phyloP scores from a whole-genome alignment of 2,113 vertebrate genomes.

The Nycticebus coucang region DNA sequence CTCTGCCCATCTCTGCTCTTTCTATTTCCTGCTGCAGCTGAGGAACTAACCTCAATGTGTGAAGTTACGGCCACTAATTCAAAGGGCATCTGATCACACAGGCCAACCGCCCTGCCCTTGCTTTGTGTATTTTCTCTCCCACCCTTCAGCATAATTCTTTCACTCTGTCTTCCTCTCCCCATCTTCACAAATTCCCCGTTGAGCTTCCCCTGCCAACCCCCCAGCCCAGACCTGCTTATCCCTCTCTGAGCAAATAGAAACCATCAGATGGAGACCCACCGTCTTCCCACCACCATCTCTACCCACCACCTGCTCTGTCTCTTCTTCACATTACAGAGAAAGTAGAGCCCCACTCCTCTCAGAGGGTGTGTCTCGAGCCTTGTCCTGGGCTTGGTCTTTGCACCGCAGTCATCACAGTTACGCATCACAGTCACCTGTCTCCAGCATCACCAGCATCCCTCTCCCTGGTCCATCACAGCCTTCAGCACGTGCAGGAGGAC shows the following conservation, averaged over 20 bases:
- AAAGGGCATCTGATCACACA: too few species aligned
- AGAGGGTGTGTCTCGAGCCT: not conserved
- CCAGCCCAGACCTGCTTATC: not conserved
- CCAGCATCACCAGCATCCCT: not conserved
- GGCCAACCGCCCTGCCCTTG: not conserved
- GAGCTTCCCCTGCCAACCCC: not conserved
- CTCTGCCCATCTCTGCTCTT: too few species aligned
- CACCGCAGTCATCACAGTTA: not conserved
- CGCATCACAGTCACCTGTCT: not conserved
- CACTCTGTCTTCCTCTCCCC: not conserved
- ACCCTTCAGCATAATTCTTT: not conserved
- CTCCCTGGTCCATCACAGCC: not conserved
- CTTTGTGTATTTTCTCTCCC: not conserved
- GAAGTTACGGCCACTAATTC: rapidly evolving
- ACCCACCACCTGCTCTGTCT: rapidly evolving
- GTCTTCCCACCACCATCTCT: not conserved
- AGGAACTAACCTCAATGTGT: not conserved
- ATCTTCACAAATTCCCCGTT: not conserved
- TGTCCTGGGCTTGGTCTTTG: not conserved
- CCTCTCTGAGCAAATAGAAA: not conserved
- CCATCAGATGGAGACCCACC: rapidly evolving
- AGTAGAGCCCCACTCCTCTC: not conserved
- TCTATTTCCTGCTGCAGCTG: rapidly evolving
- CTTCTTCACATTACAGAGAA: not conserved
- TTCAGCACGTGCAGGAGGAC: not conserved